These are phyloP conservation scores for Ctenochaetus hawaiiensis DNA, from an alignment of 2,797 vertebrate genomes.

Conservation along the genomic window DNA sequence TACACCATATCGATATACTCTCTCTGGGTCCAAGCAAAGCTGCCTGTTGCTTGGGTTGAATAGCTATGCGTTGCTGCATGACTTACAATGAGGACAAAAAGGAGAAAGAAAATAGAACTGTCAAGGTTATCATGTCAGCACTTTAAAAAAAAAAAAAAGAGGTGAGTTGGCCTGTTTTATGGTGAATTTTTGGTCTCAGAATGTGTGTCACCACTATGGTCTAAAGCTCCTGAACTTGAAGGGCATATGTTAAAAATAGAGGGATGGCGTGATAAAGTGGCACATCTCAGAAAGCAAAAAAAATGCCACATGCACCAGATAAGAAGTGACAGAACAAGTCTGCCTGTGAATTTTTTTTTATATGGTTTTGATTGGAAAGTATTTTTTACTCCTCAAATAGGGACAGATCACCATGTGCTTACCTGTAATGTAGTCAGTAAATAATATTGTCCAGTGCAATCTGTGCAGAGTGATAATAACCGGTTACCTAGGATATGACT, in stretches of 20 bases:
- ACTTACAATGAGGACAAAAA: conserved; percentile 51
- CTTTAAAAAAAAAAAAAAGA: not conserved
- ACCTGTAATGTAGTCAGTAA: conserved; percentile 8
- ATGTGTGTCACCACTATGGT: conserved; percentile 58
- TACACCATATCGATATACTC: not conserved
- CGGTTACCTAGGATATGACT: conserved; percentile 60
- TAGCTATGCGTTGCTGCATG: conserved; percentile 36
- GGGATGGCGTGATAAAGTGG: conserved; percentile 20
- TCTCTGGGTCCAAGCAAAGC: conserved; percentile 33
- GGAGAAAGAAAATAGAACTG: conserved; percentile 60
- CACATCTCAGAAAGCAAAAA: not conserved
- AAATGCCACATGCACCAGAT: conserved; percentile 3
- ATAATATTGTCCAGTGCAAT: conserved; percentile 17
- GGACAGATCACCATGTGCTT: not conserved
- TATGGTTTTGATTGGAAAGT: conserved; percentile 4
- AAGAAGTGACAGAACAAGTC: conserved; percentile 9
- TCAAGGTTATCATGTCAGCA: conserved; percentile 64
- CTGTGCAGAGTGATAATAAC: conserved; percentile 30
- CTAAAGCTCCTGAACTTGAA: conserved; percentile 41
- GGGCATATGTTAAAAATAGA: conserved; percentile 61
- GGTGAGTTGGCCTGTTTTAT: conserved; percentile 52
- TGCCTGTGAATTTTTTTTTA: not conserved
- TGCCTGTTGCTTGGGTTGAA: conserved; percentile 28
- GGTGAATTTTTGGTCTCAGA: conserved; percentile 38
- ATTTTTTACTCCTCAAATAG: not conserved